A percentile compares a stretch with the other conserved stretches of the same genome.
Conservation (phyloP, 2,113 vertebrate species). For the Paracyprichromis sp. region DNA sequence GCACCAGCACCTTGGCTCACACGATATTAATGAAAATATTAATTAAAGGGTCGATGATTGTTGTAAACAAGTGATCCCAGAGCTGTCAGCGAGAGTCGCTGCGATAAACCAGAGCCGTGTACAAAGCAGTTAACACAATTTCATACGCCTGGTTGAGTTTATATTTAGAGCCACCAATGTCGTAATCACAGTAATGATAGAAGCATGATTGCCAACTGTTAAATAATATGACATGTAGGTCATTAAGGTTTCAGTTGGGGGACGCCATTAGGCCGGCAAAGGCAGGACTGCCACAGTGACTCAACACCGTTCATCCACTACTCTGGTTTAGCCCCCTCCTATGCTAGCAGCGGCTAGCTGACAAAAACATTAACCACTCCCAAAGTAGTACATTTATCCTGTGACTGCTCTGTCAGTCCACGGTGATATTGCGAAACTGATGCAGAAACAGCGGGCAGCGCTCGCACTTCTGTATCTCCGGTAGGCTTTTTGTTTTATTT, state of each 20-base stretch:
- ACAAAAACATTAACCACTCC: neutral
- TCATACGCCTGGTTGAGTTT: neutral
- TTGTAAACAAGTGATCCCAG: neutral
- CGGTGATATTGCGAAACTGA: constrained; percentile 16
- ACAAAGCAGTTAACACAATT: neutral
- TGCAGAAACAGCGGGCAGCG: neutral
- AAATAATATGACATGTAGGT: neutral
- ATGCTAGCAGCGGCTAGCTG: neutral
- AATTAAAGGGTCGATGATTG: neutral
- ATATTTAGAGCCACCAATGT: accelerated
- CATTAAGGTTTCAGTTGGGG: neutral
- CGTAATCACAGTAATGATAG: neutral
- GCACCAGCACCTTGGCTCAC: neutral
- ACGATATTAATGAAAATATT: neutral
- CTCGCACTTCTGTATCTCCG: neutral
- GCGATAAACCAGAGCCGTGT: neutral
- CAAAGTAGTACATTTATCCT: neutral
- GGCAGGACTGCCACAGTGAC: neutral
- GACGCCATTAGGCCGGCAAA: neutral
- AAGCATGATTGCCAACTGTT: accelerated
- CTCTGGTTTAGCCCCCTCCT: neutral
- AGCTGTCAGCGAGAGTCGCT: neutral
- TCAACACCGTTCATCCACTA: neutral
- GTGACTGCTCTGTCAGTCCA: neutral
- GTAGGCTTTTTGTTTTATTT: neutral